Conservation (phyloP, 1,140 invertebrate species). For the Aradophagus sp. region DNA sequence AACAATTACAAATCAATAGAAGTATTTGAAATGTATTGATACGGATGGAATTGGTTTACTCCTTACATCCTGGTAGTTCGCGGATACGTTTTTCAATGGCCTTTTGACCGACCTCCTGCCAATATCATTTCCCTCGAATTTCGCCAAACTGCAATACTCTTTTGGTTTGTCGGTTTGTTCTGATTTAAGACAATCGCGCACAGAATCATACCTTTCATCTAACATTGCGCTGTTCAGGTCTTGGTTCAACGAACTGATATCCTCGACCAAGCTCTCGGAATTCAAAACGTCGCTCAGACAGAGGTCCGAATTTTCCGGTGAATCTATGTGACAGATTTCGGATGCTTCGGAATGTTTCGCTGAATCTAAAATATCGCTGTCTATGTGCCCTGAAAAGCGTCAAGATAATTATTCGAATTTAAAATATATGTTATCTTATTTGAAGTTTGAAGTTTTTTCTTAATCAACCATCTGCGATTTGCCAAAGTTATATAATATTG, state of each 20-base stretch:
- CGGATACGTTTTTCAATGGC: slow-evolving; percentile 38
- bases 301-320: slow-evolving; percentile 85
- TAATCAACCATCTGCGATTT: too few species aligned
- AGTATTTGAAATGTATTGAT: too few species aligned
- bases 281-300: slow-evolving; percentile 80
- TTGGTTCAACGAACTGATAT: slow-evolving; percentile 83
- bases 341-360: slow-evolving; percentile 66
- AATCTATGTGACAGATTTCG: slow-evolving; percentile 85
- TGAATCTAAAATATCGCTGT: slow-evolving; percentile 70
- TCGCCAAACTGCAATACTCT: slow-evolving; percentile 83
- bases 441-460: too few species aligned
- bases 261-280: slow-evolving; percentile 84
- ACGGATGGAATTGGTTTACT: too few species aligned
- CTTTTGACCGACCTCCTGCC: slow-evolving; percentile 83
- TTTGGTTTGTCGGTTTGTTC: slow-evolving; percentile 73
- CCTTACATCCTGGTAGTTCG: slow-evolving; percentile 37
- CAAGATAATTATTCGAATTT: slow-evolving; percentile 60
- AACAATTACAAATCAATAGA: too few species aligned
- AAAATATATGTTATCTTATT: slow-evolving; percentile 11
- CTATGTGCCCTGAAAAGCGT: slow-evolving; percentile 67
- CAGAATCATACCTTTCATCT: slow-evolving; percentile 73
- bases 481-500: too few species aligned
- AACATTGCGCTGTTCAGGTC: slow-evolving; percentile 79
- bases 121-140: slow-evolving; percentile 87
- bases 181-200: slow-evolving; percentile 67